Conservation (phyloP, 1,140 invertebrate genomes). For the Drosophila sulfurigaster region DNA sequence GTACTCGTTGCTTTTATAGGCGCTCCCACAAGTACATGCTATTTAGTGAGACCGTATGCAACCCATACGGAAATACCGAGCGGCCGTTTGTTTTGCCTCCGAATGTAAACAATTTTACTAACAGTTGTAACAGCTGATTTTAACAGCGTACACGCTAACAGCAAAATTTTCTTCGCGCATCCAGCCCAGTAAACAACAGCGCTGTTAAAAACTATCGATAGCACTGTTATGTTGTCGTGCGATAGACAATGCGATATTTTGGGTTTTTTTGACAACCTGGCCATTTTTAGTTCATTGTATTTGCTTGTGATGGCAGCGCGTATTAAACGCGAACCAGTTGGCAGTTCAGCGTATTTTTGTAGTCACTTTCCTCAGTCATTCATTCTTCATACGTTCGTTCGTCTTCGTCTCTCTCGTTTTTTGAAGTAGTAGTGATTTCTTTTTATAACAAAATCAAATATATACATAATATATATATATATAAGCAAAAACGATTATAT, state of each 20-base stretch:
- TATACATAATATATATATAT: conserved; percentile 53
- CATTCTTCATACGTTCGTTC: conserved; percentile 49
- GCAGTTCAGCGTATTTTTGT: conserved; percentile 41
- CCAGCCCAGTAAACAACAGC: neutral
- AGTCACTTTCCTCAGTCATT: conserved; percentile 53
- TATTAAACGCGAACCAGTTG: conserved; percentile 20
- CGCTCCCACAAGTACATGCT: conserved; percentile 2
- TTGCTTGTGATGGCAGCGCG: conserved; percentile 26
- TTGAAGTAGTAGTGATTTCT: conserved; percentile 71
- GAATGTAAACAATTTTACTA: neutral
- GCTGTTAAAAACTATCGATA: conserved; percentile 12
- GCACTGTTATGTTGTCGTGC: neutral
- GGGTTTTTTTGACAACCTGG: too few relatives aligned
- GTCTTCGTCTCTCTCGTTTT: conserved; percentile 54
- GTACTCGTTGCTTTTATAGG: conserved; percentile 67
- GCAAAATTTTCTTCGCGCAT: neutral
- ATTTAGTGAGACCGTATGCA: conserved; percentile 7
- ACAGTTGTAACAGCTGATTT: neutral
- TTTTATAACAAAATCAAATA: conserved; percentile 74
- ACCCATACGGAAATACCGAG: neutral
- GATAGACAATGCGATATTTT: conserved; percentile 10
- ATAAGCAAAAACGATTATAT: conserved; percentile 31
- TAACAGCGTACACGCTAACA: neutral
- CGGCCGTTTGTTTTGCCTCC: neutral
- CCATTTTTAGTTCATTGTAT: conserved; percentile 24